These are phyloP conservation scores for Volucella zonaria DNA, from an alignment of 2,888 invertebrate genomes.

Conservation along the genomic window DNA sequence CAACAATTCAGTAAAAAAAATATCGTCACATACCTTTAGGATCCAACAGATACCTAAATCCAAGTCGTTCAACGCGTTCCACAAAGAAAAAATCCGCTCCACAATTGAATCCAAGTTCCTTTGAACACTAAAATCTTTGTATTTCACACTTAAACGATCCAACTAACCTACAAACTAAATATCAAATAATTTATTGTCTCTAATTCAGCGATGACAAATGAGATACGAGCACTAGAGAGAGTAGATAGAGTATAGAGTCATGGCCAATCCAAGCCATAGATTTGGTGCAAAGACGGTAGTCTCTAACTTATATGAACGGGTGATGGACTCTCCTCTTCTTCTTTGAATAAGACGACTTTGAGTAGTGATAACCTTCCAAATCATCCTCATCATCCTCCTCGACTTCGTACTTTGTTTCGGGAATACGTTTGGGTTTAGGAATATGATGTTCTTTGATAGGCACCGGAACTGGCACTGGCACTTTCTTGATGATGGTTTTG, in stretches of 20 bases:
- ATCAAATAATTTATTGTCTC: conserved; percentile 55
- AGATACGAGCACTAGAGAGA: conserved; percentile 5
- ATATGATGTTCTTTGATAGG: conserved; percentile 79
- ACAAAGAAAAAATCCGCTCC: conserved; percentile 9
- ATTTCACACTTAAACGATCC: conserved; percentile 23
- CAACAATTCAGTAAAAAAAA: not conserved
- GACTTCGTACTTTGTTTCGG: conserved; percentile 72
- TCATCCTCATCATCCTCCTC: conserved; percentile 79
- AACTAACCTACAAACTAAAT: conserved; percentile 45
- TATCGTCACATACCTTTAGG: conserved; percentile 44
- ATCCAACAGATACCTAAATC: not conserved
- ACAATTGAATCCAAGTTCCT: conserved; percentile 11
- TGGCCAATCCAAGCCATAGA: not conserved
- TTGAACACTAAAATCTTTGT: not conserved
- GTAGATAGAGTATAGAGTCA: not conserved
- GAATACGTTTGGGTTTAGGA: too few species aligned
- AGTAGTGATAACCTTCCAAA: conserved; percentile 81
- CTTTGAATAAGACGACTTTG: conserved; percentile 75
- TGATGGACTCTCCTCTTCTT: conserved; percentile 80
- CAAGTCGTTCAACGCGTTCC: too few species aligned
- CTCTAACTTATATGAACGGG: conserved; percentile 79
- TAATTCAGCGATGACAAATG: conserved; percentile 22
- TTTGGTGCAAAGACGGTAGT: conserved; percentile 32
- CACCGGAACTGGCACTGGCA: conserved; percentile 81
- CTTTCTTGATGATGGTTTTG: conserved; percentile 82